A percentile compares a stretch with the other conserved stretches of the same genome.
These are phyloP conservation scores for Lepidostoma basale DNA, from an alignment of 1,140 invertebrate genomes.

Conservation along the genomic window DNA sequence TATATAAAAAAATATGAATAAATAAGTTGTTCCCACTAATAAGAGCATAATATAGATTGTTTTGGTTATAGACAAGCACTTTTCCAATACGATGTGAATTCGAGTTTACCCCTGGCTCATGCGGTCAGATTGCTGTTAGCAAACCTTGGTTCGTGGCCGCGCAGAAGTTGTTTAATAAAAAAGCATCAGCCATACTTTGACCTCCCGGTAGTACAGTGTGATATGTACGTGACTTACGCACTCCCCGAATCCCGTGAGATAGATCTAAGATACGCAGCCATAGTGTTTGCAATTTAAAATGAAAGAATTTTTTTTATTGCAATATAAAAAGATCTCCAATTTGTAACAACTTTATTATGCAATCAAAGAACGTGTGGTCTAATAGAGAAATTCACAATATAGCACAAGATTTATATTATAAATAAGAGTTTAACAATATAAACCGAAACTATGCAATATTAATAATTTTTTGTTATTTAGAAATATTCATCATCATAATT, in stretches of 20 bases:
- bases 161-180: slow-evolving; percentile 18
- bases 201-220: slow-evolving; percentile 1
- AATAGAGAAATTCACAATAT: too few relatives aligned
- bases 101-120: not conserved
- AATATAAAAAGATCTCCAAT: too few relatives aligned
- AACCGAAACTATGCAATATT: too few relatives aligned
- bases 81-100: not conserved
- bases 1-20: not conserved
- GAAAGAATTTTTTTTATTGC: too few relatives aligned
- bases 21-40: not conserved
- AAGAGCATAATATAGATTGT: not conserved
- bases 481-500: too few relatives aligned
- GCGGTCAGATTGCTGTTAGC: not conserved
- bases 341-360: too few relatives aligned
- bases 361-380: too few relatives aligned
- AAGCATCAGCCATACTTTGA: slow-evolving; percentile 9
- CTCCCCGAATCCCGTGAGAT: not conserved
- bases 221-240: not conserved
- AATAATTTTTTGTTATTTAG: too few relatives aligned
- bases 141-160: not conserved
- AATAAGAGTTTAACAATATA: too few relatives aligned
- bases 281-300: too few relatives aligned
- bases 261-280: slow-evolving; percentile 1
- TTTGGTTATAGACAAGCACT: not conserved
- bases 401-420: too few relatives aligned